Evolutionary conservation across 2,113 vertebrate species (phyloP).

Genomic region (Cheirogaleus medius): DNA sequence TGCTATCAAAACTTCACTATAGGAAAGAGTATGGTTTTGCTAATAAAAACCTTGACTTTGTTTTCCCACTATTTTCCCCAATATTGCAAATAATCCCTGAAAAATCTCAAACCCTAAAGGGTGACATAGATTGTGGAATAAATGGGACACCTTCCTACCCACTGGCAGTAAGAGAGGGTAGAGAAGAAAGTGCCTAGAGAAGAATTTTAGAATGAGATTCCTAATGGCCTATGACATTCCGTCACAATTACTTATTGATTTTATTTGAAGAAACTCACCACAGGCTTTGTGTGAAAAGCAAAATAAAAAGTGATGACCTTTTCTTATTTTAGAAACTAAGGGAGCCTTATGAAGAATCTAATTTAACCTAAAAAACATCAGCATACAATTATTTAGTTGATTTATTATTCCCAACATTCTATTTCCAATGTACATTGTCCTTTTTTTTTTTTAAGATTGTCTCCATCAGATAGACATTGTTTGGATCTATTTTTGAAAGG

Average conservation of each 20-base stretch:
- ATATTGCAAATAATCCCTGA: neutral
- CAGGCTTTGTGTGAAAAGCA: neutral
- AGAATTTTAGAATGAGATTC: constrained; percentile 38
- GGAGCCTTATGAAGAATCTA: neutral
- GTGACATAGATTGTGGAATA: neutral
- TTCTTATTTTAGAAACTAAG: neutral
- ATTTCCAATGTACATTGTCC: neutral
- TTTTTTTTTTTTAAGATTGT: neutral
- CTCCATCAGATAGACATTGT: neutral
- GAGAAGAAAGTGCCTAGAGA: neutral
- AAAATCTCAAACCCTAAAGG: neutral
- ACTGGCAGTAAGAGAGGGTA: neutral
- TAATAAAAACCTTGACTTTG: neutral
- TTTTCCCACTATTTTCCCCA: neutral
- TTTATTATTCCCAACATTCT: neutral
- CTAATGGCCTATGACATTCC: constrained; percentile 61
- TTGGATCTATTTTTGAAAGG: constrained; percentile 15
- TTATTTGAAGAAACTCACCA: constrained; percentile 38
- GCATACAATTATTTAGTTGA: neutral
- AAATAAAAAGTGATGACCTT: constrained; percentile 6
- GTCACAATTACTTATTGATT: constrained; percentile 52
- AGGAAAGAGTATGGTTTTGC: neutral
- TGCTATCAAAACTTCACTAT: neutral
- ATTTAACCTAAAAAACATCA: neutral
- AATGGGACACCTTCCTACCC: constrained; percentile 1